Base-by-base conservation (phyloP, 2,113 vertebrate species). In the Microtus montanus region DNA sequence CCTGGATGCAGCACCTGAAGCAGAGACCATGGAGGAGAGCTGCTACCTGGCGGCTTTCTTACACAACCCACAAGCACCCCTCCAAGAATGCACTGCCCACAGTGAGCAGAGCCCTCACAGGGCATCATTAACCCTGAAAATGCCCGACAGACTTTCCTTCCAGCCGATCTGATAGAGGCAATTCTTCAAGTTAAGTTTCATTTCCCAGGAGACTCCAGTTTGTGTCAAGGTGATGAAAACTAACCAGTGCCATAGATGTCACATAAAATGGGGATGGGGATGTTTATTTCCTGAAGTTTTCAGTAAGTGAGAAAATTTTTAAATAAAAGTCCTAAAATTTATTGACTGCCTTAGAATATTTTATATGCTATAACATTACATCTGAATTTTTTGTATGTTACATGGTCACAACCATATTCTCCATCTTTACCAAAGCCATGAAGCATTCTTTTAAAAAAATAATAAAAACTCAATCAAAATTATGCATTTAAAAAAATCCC, bases 281-380 rank as follows among this genome's bases (percentile, higher is more conserved):
- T 91, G 61, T 2, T 44, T 85, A 3, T 28, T 93, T 92, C 64
- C 85, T 79, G 80, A 38, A 92, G 54, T 88, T 58, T 97, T 74
- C 74, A 92, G 87, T 15, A 80, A 80, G 58, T 77, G 28, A 92
- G 87, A 89, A 70, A 1, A 17, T 52, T 89, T 91, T 88, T 17
- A 89, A 96, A 77, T 41, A 80, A 94, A 89, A 94, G 30, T 84
- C 7, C 41, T 87, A 92, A 87, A 28, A 92, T 83, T 54, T 35
- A 93, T 10, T 38, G 5, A 61, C 24, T 90, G 54, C 20, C 4
- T 63, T 83, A 63, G 35, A 49, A 52, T 79, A 12, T 92, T n/a
- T 33, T 66, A 66, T 93, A 95, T 17, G 54, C 13, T 90, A 22
- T 52, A 90, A 95, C 24, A 82, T 52, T 80, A 64, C 3, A 30